A percentile compares a stretch with the other conserved stretches of the same genome.
These are phyloP conservation scores for Thaumetopoea pityocampa DNA, from an alignment of 1,140 invertebrate species.

Conservation along the genomic window DNA sequence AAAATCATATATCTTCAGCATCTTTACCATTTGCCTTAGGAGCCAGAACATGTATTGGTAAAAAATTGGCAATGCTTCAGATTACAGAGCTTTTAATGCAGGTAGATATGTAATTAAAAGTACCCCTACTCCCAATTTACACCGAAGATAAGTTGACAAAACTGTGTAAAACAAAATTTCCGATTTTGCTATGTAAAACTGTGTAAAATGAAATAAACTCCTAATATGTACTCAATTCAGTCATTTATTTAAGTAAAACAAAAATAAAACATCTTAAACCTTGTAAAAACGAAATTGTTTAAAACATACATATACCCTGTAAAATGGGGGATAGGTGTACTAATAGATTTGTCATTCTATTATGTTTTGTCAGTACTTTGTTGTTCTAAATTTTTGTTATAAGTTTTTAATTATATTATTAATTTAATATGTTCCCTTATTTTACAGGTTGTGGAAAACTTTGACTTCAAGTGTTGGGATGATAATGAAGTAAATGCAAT, in stretches of 20 bases:
- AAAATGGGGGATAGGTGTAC: too few species aligned
- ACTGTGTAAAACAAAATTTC: too few species aligned
- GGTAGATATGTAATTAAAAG: slow-evolving; percentile 57
- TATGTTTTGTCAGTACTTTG: neutral
- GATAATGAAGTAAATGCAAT: slow-evolving; percentile 37
- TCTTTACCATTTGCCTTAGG: slow-evolving; percentile 90
- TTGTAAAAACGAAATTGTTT: too few species aligned
- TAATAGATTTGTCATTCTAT: too few species aligned
- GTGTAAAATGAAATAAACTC: too few species aligned
- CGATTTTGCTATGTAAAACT: too few species aligned
- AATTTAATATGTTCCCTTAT: slow-evolving; percentile 14
- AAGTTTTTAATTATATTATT: neutral
- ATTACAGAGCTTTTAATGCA: slow-evolving; percentile 80
- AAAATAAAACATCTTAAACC: too few species aligned
- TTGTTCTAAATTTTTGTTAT: neutral
- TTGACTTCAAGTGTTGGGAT: slow-evolving; percentile 47
- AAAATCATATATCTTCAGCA: slow-evolving; percentile 79
- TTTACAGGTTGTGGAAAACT: slow-evolving; percentile 55
- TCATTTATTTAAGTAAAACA: too few species aligned
- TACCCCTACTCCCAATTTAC: too few species aligned
- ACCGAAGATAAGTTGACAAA: too few species aligned
- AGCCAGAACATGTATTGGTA: slow-evolving; percentile 87
- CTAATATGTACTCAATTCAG: too few species aligned
- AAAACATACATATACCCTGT: too few species aligned
- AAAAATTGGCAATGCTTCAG: slow-evolving; percentile 86